These are phyloP conservation scores for Danio aesculapii DNA, from an alignment of 2,797 vertebrate species.

Conservation along the genomic window DNA sequence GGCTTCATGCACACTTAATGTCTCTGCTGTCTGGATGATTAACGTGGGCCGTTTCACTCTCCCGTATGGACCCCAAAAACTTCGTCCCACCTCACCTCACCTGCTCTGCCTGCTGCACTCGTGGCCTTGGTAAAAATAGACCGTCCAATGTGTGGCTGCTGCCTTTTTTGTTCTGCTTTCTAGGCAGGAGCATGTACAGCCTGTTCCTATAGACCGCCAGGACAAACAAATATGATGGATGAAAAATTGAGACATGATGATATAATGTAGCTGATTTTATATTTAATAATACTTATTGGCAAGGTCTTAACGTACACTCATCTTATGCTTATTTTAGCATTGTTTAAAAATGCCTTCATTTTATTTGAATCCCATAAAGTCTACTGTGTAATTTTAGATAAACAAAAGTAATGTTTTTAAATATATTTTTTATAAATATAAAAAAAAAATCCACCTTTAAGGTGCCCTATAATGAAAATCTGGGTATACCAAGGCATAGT, in stretches of 20 bases:
- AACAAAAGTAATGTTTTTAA: too few relatives aligned
- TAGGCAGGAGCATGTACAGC: background rate
- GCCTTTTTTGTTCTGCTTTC: conserved; percentile 28
- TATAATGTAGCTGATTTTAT: background rate
- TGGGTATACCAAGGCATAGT: too few relatives aligned
- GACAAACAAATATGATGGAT: background rate
- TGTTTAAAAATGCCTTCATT: too few relatives aligned
- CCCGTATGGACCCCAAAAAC: conserved; percentile 72
- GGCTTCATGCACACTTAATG: conserved; percentile 81
- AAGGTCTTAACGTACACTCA: background rate
- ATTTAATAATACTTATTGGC: background rate
- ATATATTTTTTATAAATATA: too few relatives aligned
- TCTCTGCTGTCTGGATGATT: conserved; percentile 81
- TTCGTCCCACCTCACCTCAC: conserved; percentile 72
- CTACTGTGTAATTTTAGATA: too few relatives aligned
- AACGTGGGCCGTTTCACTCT: conserved; percentile 75
- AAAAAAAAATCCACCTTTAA: too few relatives aligned
- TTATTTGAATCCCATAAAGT: too few relatives aligned
- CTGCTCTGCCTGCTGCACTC: conserved; percentile 77
- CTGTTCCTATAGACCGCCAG: background rate
- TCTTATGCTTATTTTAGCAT: background rate
- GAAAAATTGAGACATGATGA: background rate
- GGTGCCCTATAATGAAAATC: too few relatives aligned
- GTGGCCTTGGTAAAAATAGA: conserved; percentile 77
- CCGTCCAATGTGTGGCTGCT: background rate